These are phyloP conservation scores for Chaitophorus viminalis DNA, from an alignment of 2,888 invertebrate genomes.

Conservation along the genomic window DNA sequence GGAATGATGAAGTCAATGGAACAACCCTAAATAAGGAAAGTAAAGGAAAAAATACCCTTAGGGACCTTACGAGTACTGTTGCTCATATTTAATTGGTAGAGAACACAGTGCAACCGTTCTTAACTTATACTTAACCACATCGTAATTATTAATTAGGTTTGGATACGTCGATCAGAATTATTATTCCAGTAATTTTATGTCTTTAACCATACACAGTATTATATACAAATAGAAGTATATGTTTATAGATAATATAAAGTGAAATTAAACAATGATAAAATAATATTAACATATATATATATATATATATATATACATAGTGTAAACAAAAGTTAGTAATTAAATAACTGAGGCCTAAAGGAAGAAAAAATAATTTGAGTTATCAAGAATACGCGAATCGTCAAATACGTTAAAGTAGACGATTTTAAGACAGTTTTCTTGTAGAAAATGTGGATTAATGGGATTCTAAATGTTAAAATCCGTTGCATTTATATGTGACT, in stretches of 20 bases:
- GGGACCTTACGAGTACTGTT: background rate
- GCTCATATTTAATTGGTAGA: slow-evolving; percentile 41
- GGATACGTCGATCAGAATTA: slow-evolving; percentile 21
- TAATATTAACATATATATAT: background rate
- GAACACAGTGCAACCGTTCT: background rate
- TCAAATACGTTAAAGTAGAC: background rate
- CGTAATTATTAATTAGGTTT: slow-evolving; percentile 13
- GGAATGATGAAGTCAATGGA: slow-evolving; percentile 17
- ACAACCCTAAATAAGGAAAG: slow-evolving; percentile 26
- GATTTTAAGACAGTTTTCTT: background rate
- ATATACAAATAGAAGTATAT: too few relatives aligned
- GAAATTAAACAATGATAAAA: too few relatives aligned
- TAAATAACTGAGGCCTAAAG: background rate
- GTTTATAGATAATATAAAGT: too few relatives aligned
- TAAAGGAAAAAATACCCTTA: slow-evolving; percentile 22
- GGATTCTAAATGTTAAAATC: background rate
- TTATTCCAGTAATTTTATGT: background rate
- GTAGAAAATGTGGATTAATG: background rate
- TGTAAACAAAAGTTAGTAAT: background rate
- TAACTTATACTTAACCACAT: slow-evolving; percentile 1
- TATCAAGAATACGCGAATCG: background rate
- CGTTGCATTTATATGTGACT: background rate
- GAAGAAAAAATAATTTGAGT: background rate
- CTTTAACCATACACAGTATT: background rate
- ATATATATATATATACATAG: too few relatives aligned